Evolutionary conservation across 2,797 vertebrate genomes (phyloP).

Genomic region (Sitta carolinensis): DNA sequence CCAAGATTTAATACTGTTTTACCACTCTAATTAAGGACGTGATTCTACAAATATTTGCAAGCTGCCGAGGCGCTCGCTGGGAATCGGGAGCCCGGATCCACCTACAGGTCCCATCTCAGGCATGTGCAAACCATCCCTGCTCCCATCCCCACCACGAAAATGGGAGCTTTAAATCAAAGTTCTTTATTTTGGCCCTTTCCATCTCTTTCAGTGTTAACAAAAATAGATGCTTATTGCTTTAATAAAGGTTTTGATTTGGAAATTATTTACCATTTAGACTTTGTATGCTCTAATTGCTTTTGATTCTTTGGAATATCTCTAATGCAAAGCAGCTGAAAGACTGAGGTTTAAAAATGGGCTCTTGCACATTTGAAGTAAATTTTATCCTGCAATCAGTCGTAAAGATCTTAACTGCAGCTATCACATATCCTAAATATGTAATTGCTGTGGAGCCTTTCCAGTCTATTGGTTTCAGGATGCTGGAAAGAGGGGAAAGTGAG

Average conservation of each 20-base stretch:
- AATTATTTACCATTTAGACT: slow-evolving; percentile 59
- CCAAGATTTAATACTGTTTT: slow-evolving; percentile 1
- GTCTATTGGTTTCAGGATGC: slow-evolving; percentile 32
- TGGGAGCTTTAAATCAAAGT: neutral
- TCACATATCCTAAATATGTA: slow-evolving; percentile 48
- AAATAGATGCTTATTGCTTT: slow-evolving; percentile 37
- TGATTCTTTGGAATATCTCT: slow-evolving; percentile 38
- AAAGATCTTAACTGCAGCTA: slow-evolving; percentile 67
- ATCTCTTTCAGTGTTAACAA: neutral
- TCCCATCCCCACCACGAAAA: neutral
- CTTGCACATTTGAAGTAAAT: slow-evolving; percentile 59
- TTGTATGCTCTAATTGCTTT: slow-evolving; percentile 50
- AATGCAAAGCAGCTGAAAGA: slow-evolving; percentile 64
- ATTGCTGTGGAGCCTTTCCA: slow-evolving; percentile 59
- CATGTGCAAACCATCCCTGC: accelerated
- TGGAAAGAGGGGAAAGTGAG: neutral
- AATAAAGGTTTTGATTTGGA: slow-evolving; percentile 55
- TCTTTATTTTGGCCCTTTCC: slow-evolving; percentile 15
- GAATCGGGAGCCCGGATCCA: neutral
- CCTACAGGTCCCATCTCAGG: neutral
- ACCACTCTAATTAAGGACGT: neutral
- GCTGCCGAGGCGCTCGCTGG: accelerated
- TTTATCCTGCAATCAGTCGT: slow-evolving; percentile 45
- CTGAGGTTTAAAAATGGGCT: slow-evolving; percentile 45
- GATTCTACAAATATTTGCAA: neutral